Percentiles rank a stretch among this genome's conserved stretches.
Evolutionary conservation across 2,888 invertebrate species (phyloP).

Genomic region (Pseudococcus longispinus): DNA sequence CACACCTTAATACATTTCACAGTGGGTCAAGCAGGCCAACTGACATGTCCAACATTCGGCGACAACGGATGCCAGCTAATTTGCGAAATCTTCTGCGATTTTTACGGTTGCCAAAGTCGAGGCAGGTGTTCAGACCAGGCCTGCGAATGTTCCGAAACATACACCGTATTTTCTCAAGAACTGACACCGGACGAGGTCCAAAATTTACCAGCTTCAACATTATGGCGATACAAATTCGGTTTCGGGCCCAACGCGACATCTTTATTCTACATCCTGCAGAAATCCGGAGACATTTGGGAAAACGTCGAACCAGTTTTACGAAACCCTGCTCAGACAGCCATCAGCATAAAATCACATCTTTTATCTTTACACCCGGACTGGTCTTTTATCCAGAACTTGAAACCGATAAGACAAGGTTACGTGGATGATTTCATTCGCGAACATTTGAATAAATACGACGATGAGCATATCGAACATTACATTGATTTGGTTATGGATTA

Average conservation of each 20-base stretch:
- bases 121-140: background rate
- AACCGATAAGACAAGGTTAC: background rate
- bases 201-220: background rate
- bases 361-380: background rate
- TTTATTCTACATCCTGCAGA: background rate
- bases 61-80: background rate
- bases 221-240: constrained; percentile 17
- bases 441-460: background rate
- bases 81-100: background rate
- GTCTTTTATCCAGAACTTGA: background rate
- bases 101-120: background rate
- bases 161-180: background rate
- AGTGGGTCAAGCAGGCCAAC: background rate
- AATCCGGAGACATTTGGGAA: constrained; percentile 6
- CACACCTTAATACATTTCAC: background rate
- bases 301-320: background rate
- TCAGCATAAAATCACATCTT: background rate
- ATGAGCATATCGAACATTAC: background rate
- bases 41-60: background rate
- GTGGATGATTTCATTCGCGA: constrained; percentile 3
- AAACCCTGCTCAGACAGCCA: background rate
- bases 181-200: background rate
- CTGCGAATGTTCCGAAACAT: background rate
- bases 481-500: background rate
- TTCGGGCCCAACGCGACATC: background rate